Conservation (phyloP, 2,113 vertebrate genomes). For the Nibea coibor region DNA sequence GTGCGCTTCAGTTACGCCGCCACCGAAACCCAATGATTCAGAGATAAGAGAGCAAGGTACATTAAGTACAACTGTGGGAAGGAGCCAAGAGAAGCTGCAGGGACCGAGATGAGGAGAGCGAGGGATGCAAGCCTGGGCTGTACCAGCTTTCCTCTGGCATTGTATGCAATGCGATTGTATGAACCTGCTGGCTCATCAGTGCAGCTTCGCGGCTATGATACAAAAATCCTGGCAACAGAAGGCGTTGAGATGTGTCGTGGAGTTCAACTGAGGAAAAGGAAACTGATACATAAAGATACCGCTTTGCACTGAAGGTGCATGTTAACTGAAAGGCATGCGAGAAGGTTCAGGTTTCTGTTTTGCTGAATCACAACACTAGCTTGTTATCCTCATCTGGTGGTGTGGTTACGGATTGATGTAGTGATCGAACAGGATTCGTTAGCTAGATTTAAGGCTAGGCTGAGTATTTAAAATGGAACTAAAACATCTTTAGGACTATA, state of each 20-base stretch:
- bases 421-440: not conserved
- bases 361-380: not conserved
- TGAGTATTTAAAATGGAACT: not conserved
- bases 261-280: not conserved
- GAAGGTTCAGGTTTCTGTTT: not conserved
- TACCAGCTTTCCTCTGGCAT: constrained; percentile 3
- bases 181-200: not conserved
- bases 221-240: constrained; percentile 1
- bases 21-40: constrained; percentile 60
- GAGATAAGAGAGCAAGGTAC: constrained; percentile 27
- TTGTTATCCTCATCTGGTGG: not conserved
- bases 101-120: not conserved
- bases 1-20: constrained; percentile 53
- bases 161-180: not conserved
- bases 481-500: not conserved
- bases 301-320: not conserved
- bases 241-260: not conserved
- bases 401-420: not conserved
- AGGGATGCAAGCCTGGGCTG: not conserved
- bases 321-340: not conserved
- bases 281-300: too few relatives aligned
- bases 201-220: not conserved
- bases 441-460: not conserved
- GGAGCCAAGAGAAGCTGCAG: constrained; percentile 40
- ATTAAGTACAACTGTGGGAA: constrained; percentile 29